phyloP scores from a whole-genome alignment of 2,113 vertebrate genomes.

The Tupaia chinensis region DNA sequence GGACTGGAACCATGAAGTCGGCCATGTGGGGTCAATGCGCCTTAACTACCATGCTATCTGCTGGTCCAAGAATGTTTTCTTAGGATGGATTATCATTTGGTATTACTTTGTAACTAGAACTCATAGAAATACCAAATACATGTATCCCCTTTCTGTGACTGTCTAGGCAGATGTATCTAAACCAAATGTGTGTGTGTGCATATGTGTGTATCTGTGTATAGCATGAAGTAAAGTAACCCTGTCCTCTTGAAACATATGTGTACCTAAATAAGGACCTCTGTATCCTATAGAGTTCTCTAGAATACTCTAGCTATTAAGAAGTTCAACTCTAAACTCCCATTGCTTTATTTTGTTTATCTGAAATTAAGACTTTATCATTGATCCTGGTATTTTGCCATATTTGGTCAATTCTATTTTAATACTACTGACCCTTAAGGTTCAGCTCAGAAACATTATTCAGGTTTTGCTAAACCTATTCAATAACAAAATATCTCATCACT shows the following conservation, averaged over 20 bases:
- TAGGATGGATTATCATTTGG: neutral
- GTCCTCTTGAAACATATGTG: neutral
- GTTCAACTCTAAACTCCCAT: neutral
- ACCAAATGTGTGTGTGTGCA: neutral
- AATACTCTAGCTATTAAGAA: neutral
- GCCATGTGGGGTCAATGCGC: too few species aligned
- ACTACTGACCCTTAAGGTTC: constrained; percentile 9
- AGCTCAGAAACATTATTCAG: neutral
- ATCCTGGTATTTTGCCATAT: neutral
- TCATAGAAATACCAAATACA: neutral
- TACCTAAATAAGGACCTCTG: neutral
- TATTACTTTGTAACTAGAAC: neutral
- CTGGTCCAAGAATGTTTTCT: constrained; percentile 8
- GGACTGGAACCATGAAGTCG: too few species aligned
- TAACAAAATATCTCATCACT: constrained; percentile 8
- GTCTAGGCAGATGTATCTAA: neutral
- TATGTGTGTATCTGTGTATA: neutral
- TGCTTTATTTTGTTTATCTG: constrained; percentile 36
- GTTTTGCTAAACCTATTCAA: neutral
- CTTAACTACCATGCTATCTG: too few species aligned
- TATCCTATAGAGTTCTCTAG: neutral
- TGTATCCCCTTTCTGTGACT: neutral
- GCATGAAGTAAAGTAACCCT: neutral
- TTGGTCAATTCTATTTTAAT: constrained; percentile 42
- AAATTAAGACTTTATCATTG: constrained; percentile 32